Evolutionary conservation across 1,140 invertebrate species (phyloP).

Genomic region (Neodiprion virginianus): DNA sequence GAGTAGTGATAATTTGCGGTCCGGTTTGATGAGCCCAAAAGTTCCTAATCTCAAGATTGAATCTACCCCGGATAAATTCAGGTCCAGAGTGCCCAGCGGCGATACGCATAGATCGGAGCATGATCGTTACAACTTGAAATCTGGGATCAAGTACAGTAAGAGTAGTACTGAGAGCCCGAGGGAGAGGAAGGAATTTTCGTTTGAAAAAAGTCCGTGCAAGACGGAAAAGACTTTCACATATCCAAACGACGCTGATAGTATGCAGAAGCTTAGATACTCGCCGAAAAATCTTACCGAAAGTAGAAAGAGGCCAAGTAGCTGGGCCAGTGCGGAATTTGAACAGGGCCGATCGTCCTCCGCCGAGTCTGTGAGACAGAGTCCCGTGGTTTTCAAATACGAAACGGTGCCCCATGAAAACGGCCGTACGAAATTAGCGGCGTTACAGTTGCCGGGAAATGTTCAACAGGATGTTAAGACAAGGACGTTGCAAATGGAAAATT

Average conservation of each 20-base stretch:
- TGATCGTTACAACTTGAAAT: slow-evolving; percentile 37
- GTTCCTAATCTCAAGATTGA: slow-evolving; percentile 34
- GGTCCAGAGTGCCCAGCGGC: slow-evolving; percentile 19
- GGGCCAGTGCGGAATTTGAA: slow-evolving; percentile 38
- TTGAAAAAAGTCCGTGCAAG: slow-evolving; percentile 36
- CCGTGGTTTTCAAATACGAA: slow-evolving; percentile 29
- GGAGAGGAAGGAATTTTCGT: slow-evolving; percentile 36
- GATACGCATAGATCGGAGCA: slow-evolving; percentile 30
- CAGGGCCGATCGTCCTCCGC: slow-evolving; percentile 15
- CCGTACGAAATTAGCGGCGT: slow-evolving; percentile 29
- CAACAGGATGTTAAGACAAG: background rate
- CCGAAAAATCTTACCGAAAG: slow-evolving; percentile 32
- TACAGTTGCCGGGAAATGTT: background rate
- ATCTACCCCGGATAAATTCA: slow-evolving; percentile 31
- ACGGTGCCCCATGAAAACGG: slow-evolving; percentile 35
- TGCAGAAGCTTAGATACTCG: slow-evolving; percentile 39
- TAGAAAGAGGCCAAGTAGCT: slow-evolving; percentile 38
- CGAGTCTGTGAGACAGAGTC: slow-evolving; percentile 17
- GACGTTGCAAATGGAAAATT: slow-evolving; percentile 14
- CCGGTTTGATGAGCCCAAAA: slow-evolving; percentile 36
- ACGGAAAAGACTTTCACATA: slow-evolving; percentile 34
- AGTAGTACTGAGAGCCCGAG: slow-evolving; percentile 24
- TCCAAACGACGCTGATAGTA: slow-evolving; percentile 27
- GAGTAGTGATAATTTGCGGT: slow-evolving; percentile 25
- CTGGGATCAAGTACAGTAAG: slow-evolving; percentile 28